phyloP scores from a whole-genome alignment of 2,113 vertebrate genomes.

The Toxostoma redivivum region DNA sequence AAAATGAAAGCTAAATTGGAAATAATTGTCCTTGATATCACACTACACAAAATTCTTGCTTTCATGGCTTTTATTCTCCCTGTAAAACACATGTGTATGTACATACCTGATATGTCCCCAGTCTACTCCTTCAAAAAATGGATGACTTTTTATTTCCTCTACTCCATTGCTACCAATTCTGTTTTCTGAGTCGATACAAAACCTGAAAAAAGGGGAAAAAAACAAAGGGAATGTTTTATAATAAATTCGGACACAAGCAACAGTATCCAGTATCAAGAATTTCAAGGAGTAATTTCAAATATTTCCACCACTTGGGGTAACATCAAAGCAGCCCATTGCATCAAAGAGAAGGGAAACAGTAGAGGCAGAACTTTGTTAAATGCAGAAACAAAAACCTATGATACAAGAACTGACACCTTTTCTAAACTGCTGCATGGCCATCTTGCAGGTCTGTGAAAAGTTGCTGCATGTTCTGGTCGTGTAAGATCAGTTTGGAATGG shows the following conservation, averaged over 20 bases:
- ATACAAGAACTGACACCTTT: background rate
- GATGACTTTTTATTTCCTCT: slow-evolving; percentile 93
- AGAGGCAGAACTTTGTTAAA: background rate
- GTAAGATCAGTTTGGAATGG: background rate
- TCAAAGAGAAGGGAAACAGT: background rate
- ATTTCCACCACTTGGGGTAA: background rate
- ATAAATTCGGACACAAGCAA: background rate
- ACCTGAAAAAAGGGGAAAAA: slow-evolving; percentile 71
- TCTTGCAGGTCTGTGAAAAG: background rate
- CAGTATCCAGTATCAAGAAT: background rate
- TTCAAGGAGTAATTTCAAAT: background rate
- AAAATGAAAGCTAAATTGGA: background rate
- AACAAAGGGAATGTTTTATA: background rate
- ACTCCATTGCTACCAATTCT: slow-evolving; percentile 89
- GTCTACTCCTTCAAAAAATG: slow-evolving; percentile 95
- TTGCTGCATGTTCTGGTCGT: background rate
- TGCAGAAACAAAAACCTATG: background rate
- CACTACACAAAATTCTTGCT: background rate
- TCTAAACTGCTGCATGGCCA: background rate
- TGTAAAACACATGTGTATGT: background rate
- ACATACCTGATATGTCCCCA: slow-evolving; percentile 96
- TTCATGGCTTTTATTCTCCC: background rate
- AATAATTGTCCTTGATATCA: background rate
- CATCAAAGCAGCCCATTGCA: background rate
- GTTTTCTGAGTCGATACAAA: slow-evolving; percentile 92